Evolutionary conservation across 2,797 vertebrate species (phyloP).

Genomic region (Nothura maculosa): DNA sequence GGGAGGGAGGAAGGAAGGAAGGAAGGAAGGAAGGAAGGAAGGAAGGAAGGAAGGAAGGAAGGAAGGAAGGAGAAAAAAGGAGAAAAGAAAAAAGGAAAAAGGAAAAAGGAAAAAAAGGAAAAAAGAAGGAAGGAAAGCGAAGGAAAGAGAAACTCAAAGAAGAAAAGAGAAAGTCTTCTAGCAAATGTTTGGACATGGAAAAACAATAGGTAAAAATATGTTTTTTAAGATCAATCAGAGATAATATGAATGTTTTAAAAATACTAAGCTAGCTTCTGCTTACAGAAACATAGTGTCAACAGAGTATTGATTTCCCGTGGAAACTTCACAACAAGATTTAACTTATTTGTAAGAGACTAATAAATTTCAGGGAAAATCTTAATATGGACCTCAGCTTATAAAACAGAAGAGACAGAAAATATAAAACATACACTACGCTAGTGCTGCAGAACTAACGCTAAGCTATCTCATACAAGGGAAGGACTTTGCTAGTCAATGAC

Average conservation of each 20-base stretch:
- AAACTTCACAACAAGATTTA: not conserved
- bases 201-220: not conserved
- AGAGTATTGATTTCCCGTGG: not conserved
- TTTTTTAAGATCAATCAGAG: not conserved
- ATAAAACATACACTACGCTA: not conserved
- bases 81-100: too few species aligned
- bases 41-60: not conserved
- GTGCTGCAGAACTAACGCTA: not conserved
- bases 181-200: not conserved
- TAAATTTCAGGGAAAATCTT: not conserved
- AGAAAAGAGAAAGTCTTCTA: not conserved
- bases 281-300: not conserved
- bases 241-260: not conserved
- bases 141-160: too few species aligned
- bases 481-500: not conserved
- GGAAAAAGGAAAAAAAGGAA: too few species aligned
- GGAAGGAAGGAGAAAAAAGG: not conserved
- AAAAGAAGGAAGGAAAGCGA: too few species aligned
- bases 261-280: not conserved
- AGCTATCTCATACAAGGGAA: not conserved
- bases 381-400: not conserved
- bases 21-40: too few species aligned
- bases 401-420: not conserved
- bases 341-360: not conserved
- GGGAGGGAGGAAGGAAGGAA: too few species aligned